Base-by-base conservation (phyloP, 2,797 vertebrate genomes). In the Enteromius mattozi region DNA sequence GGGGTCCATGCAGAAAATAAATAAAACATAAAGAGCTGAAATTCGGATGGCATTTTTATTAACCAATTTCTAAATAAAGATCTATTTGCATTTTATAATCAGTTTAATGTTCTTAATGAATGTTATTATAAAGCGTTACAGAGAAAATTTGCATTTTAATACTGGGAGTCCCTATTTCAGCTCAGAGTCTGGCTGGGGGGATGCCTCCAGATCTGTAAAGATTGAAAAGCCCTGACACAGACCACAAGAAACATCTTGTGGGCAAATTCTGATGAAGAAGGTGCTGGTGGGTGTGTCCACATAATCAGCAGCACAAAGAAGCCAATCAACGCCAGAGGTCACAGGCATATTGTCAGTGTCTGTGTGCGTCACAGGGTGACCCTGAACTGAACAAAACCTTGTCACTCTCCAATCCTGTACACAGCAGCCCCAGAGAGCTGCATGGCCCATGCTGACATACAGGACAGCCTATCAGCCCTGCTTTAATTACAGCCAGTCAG, bases 401-500 rank as follows among this genome's bases (percentile, higher is more conserved):
- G 80, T 42, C 81, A 81, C 59, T 88, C 49, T 84, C 78, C 75
- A 51, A 49, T 27, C 77, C 35, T 68, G 63, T 54, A 85, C 83
- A 70, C 27, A 68, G 80, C 65, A 81, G 76, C 78, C 79, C 30
- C 65, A 63, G 75, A 83, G 63, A 47, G 77, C 47, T 51, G 65
- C 35, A 61, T 77, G 77, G 70, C 80, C 24, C 83, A 45, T 83
- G 80, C 56, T 86, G 84, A 86, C 82, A 87, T 82, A 86, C 77
- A 86, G 84, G 78, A 83, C 70, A 82, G 82, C 71, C 71, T 77
- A 83, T 79, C 80, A 85, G 80, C 70, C 72, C 83, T 79, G 80
- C 76, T 85, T 88, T 87, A 88, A 86, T 84, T 88, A 83, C 79
- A 77, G 33, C 82, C 78, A 89, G 88, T 85, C 87, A 85, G 85